Evolutionary conservation across 2,888 invertebrate species (phyloP), one percentile per base, ranked within the genome.

Genomic region (Oscheius sp.): DNA sequence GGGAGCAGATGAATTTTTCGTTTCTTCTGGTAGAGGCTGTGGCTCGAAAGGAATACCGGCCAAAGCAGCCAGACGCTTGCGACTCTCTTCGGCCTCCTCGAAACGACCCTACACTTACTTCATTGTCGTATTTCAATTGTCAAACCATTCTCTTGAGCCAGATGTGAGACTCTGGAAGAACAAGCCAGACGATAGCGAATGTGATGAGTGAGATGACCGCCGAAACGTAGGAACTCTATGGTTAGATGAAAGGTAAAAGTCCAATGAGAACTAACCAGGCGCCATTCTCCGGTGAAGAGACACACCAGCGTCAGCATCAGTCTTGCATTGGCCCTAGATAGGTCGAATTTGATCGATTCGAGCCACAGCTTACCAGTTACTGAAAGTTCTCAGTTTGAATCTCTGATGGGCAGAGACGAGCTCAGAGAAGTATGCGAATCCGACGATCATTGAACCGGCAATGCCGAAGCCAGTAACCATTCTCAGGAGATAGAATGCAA

Each of bases 111-210:
- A 21, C 13, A 74, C 21, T 21, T 47, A 73, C 21, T 35, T 21
- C 11, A 21, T 21, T 21, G 21, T 3, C 21, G 1, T 3, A 11
- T 72, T 47, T 2, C 29, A 50, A 48, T 42, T 42, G 42, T 42
- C 42, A 48, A 33, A 76, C 79, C 75, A 77, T 83, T 37, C 78
- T 77, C 32, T 77, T 78, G 32, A 83, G 72, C 81, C 81, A 83
- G 63, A 83, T 81, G 62, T 82, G 83, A 47, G 76, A 77, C 75
- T 83, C 83, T 2, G 83, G 83, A 9, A 83, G 79, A 10, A 83
- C 66, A 37, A 82, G 82, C 48, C 78, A 73, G 58, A 82, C 79
- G 33, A 82, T 79, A 21, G 74, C 71, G 29, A 82, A 70, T 32
- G 82, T 82, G 47, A 82, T 77, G 5, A 71, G 59, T 11, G 79